phyloP scores from a whole-genome alignment of 2,113 vertebrate species.

The Mesoclemmys tuberculata region DNA sequence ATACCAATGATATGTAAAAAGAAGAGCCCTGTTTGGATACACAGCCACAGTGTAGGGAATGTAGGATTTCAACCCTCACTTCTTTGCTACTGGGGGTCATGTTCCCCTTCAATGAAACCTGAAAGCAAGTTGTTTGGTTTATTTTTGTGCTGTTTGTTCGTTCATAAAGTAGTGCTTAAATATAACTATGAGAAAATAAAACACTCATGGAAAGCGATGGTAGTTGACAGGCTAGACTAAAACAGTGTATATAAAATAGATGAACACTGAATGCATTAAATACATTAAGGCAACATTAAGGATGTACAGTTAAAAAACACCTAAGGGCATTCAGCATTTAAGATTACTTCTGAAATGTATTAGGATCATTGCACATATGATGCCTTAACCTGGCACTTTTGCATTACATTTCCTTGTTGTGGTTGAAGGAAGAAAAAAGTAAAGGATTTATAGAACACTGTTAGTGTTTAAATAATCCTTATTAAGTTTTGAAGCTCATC shows the following conservation, averaged over 20 bases:
- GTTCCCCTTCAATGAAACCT: background rate
- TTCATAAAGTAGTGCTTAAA: constrained; percentile 15
- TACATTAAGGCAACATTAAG: background rate
- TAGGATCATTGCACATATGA: background rate
- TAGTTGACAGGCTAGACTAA: background rate
- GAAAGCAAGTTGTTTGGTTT: background rate
- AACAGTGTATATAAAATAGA: constrained; percentile 34
- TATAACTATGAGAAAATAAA: constrained; percentile 14
- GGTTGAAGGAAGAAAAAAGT: background rate
- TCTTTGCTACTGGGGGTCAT: background rate
- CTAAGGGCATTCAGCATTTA: background rate
- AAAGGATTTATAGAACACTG: background rate
- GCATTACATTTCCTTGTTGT: background rate
- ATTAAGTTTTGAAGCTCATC: background rate
- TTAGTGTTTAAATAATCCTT: background rate
- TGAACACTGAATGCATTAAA: constrained; percentile 11
- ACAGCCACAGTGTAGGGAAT: fast-evolving
- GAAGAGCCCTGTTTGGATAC: background rate
- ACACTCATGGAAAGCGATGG: background rate
- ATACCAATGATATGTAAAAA: background rate
- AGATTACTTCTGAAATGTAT: background rate
- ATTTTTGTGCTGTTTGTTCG: constrained; percentile 34
- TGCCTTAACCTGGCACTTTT: background rate
- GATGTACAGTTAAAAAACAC: constrained; percentile 17
- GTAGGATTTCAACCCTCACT: background rate